Evolutionary conservation across 2,113 vertebrate genomes (phyloP).

Genomic region (Cryptomyrus ogoouensis): DNA sequence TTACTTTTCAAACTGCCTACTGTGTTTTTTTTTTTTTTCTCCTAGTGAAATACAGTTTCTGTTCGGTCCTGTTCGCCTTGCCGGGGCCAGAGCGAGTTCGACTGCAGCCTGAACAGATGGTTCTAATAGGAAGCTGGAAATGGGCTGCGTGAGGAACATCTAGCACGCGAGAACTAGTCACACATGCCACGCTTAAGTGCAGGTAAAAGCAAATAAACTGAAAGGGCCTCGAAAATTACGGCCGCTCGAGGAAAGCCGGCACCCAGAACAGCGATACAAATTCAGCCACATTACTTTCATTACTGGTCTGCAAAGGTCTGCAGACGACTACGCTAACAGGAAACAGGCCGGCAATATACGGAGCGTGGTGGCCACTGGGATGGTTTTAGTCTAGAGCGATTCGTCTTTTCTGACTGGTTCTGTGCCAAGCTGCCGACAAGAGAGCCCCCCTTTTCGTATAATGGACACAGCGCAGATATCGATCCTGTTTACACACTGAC

Average conservation of each 20-base stretch:
- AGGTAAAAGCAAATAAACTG: background rate
- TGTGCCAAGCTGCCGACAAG: background rate
- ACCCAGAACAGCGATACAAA: background rate
- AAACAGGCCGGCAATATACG: background rate
- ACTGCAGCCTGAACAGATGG: background rate
- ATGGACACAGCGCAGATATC: background rate
- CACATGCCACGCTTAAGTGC: background rate
- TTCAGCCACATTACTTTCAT: background rate
- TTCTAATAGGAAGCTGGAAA: constrained; percentile 5
- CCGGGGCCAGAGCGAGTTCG: background rate
- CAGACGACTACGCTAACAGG: background rate
- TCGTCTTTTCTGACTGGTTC: background rate
- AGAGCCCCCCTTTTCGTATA: background rate
- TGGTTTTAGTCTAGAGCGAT: background rate
- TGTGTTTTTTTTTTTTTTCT: background rate
- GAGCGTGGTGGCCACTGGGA: background rate
- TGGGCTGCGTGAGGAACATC: background rate
- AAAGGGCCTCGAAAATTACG: background rate
- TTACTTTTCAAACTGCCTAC: background rate
- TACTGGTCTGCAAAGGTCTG: background rate
- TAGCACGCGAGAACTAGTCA: background rate
- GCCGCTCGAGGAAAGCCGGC: background rate
- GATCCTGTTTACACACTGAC: background rate
- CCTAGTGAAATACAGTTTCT: background rate
- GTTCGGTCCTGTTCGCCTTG: background rate